Evolutionary conservation across 2,797 vertebrate genomes (phyloP).

Genomic region (Enteromius radiatus): DNA sequence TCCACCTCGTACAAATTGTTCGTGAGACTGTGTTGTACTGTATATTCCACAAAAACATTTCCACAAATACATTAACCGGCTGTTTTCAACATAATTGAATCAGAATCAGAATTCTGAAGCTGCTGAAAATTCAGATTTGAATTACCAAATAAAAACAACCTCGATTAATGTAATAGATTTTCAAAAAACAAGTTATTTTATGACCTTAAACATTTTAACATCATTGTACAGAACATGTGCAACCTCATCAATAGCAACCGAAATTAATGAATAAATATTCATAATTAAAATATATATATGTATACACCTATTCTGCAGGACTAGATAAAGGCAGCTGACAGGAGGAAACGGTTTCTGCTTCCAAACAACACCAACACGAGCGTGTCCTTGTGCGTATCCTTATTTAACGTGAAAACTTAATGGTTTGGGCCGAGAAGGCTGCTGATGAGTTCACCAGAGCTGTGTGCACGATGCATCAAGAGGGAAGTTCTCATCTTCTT

Average conservation of each 20-base stretch:
- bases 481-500: constrained; percentile 47
- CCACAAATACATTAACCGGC: background rate
- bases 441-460: constrained; percentile 53
- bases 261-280: background rate
- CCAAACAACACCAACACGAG: constrained; percentile 63
- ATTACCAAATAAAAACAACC: background rate
- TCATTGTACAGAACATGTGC: too few relatives aligned
- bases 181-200: background rate
- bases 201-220: background rate
- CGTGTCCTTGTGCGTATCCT: constrained; percentile 60
- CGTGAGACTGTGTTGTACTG: background rate
- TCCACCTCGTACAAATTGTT: too few relatives aligned
- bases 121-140: background rate
- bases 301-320: background rate
- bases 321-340: constrained; percentile 44
- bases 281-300: background rate
- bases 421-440: constrained; percentile 57
- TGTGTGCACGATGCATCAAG: constrained; percentile 40
- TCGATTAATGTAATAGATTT: background rate
- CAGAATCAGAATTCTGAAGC: background rate
- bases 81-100: background rate
- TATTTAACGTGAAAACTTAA: constrained; percentile 76
- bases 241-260: background rate
- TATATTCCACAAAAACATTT: background rate
- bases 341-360: constrained; percentile 42